These are phyloP conservation scores for Ennomos erosarius DNA, from an alignment of 2,888 invertebrate genomes.

Conservation along the genomic window DNA sequence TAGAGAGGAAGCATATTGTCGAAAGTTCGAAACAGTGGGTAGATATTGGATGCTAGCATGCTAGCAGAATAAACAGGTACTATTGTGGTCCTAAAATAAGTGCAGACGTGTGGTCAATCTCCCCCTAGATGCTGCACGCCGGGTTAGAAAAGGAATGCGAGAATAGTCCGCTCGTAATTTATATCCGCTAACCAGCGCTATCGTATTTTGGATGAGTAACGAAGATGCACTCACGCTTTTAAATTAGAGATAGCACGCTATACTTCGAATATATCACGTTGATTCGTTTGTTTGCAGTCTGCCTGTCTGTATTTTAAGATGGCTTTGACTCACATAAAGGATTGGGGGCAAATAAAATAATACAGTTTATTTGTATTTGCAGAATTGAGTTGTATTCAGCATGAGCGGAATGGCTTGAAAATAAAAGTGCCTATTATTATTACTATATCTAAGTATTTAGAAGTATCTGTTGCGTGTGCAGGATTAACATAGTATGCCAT, in stretches of 20 bases:
- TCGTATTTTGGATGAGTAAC: constrained; percentile 31
- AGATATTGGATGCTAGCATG: no score
- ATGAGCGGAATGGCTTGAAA: not conserved
- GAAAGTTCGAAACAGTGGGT: no score
- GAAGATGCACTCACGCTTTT: constrained; percentile 38
- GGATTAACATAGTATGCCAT: no score
- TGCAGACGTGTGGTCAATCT: constrained; percentile 9
- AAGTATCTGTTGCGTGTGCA: no score
- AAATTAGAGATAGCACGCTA: constrained; percentile 13
- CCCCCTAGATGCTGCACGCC: constrained; percentile 22
- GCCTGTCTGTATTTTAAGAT: constrained; percentile 20
- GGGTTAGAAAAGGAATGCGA: constrained; percentile 29
- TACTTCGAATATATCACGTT: constrained; percentile 10
- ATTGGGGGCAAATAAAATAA: constrained; percentile 5
- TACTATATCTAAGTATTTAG: no score
- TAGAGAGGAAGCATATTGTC: no score
- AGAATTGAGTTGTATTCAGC: not conserved
- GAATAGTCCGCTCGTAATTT: constrained; percentile 31
- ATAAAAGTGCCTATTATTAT: no score
- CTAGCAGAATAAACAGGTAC: no score
- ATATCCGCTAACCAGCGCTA: constrained; percentile 28
- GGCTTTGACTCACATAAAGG: constrained; percentile 20
- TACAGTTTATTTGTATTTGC: not conserved
- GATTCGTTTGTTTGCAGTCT: constrained; percentile 21
- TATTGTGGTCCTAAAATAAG: not conserved